Evolutionary conservation across 1,140 invertebrate genomes (phyloP), one percentile per base, ranked within the genome.

Genomic region (Drosophila ogumai): DNA sequence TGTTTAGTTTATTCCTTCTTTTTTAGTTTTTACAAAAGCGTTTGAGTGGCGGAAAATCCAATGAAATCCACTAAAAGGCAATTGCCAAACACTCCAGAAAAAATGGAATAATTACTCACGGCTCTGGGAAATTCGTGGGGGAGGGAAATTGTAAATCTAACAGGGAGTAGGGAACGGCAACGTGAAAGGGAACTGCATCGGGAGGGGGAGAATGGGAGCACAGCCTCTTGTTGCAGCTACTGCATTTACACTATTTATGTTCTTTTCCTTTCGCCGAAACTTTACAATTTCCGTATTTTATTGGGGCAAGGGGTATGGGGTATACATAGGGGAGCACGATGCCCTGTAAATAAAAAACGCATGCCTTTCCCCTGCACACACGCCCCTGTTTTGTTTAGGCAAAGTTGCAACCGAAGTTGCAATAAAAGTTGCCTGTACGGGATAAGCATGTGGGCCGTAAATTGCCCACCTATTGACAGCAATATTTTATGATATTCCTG

Each of bases 211-310:
- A 64, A 69, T 40, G 64, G 34, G 50, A 58, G 32, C 68, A 50
- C 22, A 28, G n/a, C 5, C 49, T 47, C 47, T n/a, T 31, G 34
- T 38, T 65, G n/a, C 12, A 63, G 19, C 34, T 22, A 40, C 34
- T 74, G 56, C 46, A 59, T 32, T 65, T 56, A 41, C 75, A 41
- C 40, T 60, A 58, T 76, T 56, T 63, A 47, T 76, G 63, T 66
- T 65, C 54, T 44, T 69, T 69, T 69, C 66, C 66, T 69, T 67
- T 75, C 59, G 44, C 61, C 60, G 76, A 56, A 87, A 90, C 73
- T 87, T 87, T 78, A 87, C 74, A 87, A 90, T 87, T 90, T 87
- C 84, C 84, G 84, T 84, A 49, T 77, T 79, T 54, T 15, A 72
- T 49, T 25, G 63, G 28, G 28, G n/a, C 3, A 7, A 17, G 49